These are phyloP conservation scores for Paramacrobiotus metropolitanus DNA, from an alignment of 1,140 invertebrate species.

Conservation along the genomic window DNA sequence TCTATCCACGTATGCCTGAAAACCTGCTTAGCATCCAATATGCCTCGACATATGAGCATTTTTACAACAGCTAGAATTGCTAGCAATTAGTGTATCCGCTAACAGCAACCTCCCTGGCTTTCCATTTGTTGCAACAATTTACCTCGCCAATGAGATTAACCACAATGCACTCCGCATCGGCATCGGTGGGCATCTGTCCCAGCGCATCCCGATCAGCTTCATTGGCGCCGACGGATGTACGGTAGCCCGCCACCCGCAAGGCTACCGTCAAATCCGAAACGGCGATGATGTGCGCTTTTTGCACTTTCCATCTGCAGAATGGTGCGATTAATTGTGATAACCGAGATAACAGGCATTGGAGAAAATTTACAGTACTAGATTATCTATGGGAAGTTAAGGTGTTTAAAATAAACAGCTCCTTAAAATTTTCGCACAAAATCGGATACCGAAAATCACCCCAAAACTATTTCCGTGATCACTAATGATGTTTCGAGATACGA, in stretches of 20 bases:
- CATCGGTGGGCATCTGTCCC: not conserved
- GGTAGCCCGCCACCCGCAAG: not conserved
- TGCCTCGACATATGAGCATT: not conserved
- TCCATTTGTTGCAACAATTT: no score
- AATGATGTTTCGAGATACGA: no score
- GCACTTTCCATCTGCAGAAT: not conserved
- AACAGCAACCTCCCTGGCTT: no score
- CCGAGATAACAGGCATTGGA: no score
- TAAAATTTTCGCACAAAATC: no score
- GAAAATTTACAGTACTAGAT: no score
- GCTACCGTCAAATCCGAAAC: not conserved
- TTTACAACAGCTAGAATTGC: not conserved
- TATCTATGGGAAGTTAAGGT: no score
- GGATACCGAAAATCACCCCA: no score
- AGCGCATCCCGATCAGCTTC: no score
- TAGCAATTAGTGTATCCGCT: no score
- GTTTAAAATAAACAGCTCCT: no score
- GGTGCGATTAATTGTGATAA: not conserved
- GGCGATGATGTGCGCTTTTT: not conserved
- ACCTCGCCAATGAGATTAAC: slow-evolving; percentile 3
- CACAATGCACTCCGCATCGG: not conserved
- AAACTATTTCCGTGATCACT: no score
- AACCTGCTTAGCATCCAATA: not conserved
- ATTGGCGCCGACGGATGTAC: not conserved
- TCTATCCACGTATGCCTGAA: not conserved